phyloP scores from a whole-genome alignment of 1,140 invertebrate species.

The Cydia strobilella region DNA sequence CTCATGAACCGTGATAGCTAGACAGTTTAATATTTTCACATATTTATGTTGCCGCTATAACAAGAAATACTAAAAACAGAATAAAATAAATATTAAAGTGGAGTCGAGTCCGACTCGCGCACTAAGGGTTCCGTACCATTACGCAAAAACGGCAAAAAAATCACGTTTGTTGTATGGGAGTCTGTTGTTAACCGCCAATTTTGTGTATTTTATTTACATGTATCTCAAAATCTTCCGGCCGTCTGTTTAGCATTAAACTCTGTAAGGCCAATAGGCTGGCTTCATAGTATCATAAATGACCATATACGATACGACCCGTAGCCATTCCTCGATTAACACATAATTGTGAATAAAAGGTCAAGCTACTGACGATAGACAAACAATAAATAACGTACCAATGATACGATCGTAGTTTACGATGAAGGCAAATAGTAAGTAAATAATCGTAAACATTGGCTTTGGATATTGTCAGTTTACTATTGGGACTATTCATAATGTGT shows the following conservation, averaged over 20 bases:
- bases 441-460: neutral
- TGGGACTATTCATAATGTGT: too few relatives aligned
- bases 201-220: neutral
- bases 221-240: neutral
- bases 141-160: too few relatives aligned
- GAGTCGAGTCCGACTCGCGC: too few relatives aligned
- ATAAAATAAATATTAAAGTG: too few relatives aligned
- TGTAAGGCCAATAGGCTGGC: neutral
- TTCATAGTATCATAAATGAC: neutral
- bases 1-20: too few relatives aligned
- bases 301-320: neutral
- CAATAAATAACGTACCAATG: conserved; percentile 2
- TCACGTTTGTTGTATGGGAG: too few relatives aligned
- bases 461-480: too few relatives aligned
- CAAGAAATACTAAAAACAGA: too few relatives aligned
- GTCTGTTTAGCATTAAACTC: neutral
- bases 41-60: too few relatives aligned
- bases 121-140: too few relatives aligned
- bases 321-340: conserved; percentile 4
- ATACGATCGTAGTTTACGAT: conserved; percentile 2
- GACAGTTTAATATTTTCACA: too few relatives aligned
- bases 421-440: neutral
- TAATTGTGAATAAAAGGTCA: conserved; percentile 14
- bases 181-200: too few relatives aligned
- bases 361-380: neutral